Base-by-base conservation (phyloP, 2,797 vertebrate genomes). In the Benthosema pterotum region DNA sequence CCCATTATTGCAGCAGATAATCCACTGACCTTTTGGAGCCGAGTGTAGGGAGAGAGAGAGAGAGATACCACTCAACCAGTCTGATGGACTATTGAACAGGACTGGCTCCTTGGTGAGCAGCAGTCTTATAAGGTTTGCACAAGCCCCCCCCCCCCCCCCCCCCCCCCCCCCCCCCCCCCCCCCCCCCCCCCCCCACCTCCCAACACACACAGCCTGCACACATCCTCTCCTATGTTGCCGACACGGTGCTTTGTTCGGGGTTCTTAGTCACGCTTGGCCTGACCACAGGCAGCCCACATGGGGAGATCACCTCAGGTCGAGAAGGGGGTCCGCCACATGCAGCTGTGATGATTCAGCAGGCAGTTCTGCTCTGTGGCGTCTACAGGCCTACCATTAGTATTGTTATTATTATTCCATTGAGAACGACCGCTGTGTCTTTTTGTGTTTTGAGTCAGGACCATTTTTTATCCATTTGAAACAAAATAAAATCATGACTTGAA, bases 361-460 rank as follows among this genome's bases (percentile, higher is more conserved):
- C 63, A 63, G 74, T 63, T 71, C 32, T 38, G 69, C 69, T 71
- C 62, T 74, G 5, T 25, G 5, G 22, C 5, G 86, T n/a, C n/a
- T n/a, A n/a, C 88, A 88, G 81, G 85, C 76, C 84, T 89, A 60
- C 18, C 56, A 2, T 45, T 32, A 32, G 6, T 7, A 32, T 38
- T 89, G 60, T 17, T 54, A 2, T 45, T 32, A 32, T 32, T 7
- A 32, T 38, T 89, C 80, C 79, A 90, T 88, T 88, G 89, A 89
- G 87, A 75, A 90, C 89, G 77, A 22, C 55, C 60, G 53, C 67
- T 7, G 50, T 67, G 50, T 9, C 32, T 38, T 38, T 38, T 38
- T 38, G 28, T 32, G 8, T 32, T 32, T 7, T 32, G 28, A 32
- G 28, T 7, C 4, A 32, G 28, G 5, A 32, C 28, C 28, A 6